phyloP scores from a whole-genome alignment of 2,797 vertebrate species.

The Neoniphon sammara region DNA sequence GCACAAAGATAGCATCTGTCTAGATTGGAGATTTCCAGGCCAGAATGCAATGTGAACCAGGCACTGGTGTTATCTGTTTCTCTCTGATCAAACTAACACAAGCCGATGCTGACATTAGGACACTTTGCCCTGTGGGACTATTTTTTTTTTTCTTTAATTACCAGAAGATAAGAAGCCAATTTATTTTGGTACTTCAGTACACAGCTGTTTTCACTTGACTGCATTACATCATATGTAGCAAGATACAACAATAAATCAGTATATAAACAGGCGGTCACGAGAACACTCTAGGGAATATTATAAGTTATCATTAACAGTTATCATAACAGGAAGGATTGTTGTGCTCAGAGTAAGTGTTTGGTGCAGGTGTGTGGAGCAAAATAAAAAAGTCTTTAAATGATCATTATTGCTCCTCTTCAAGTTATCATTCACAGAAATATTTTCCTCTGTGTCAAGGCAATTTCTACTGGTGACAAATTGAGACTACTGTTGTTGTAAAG shows the following conservation, averaged over 20 bases:
- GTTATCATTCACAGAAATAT: constrained; percentile 59
- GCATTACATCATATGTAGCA: not conserved
- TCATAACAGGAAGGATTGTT: too few relatives aligned
- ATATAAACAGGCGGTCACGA: not conserved
- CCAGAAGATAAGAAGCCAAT: too few relatives aligned
- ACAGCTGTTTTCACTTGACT: not conserved
- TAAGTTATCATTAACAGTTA: constrained; percentile 42
- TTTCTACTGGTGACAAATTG: constrained; percentile 71
- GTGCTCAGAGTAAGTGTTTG: too few relatives aligned
- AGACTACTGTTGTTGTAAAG: constrained; percentile 60
- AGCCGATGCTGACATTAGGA: not conserved
- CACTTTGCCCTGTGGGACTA: not conserved
- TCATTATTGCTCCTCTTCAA: not conserved
- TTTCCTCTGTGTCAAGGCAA: constrained; percentile 66
- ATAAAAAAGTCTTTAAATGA: too few relatives aligned
- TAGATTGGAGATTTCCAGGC: too few relatives aligned
- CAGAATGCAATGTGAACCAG: too few relatives aligned
- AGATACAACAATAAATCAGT: not conserved
- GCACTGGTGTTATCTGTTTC: not conserved
- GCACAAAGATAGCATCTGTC: not conserved
- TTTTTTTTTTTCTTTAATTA: not conserved
- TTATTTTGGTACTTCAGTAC: too few relatives aligned
- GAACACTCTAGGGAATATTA: too few relatives aligned
- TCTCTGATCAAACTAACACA: not conserved
- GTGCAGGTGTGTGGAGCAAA: too few relatives aligned